Conservation (phyloP, 2,797 vertebrate species). For the Hypotaenidia okinawae region DNA sequence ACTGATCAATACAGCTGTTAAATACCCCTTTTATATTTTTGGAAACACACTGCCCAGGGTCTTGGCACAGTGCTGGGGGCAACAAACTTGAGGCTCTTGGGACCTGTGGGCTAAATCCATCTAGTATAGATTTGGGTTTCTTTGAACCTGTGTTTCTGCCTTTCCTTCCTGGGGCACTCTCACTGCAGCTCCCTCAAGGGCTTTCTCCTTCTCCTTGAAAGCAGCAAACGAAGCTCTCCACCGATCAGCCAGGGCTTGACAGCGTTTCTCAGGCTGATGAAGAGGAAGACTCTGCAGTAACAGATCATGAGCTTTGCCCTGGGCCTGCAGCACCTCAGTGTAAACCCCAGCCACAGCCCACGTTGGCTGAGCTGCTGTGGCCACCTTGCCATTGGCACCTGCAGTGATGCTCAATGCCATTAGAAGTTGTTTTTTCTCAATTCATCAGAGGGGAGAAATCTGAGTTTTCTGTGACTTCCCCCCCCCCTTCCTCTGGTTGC, state of each 20-base stretch:
- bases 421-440: background rate
- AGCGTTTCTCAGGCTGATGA: background rate
- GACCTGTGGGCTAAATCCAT: rapidly evolving
- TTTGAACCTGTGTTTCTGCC: background rate
- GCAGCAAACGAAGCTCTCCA: background rate
- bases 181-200: rapidly evolving
- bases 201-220: background rate
- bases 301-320: background rate
- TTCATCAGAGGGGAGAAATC: rapidly evolving
- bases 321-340: background rate
- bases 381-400: rapidly evolving
- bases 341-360: rapidly evolving
- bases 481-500: background rate
- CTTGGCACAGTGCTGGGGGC: background rate
- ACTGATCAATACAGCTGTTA: background rate
- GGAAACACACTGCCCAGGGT: background rate
- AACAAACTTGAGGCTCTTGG: rapidly evolving
- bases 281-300: background rate
- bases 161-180: background rate
- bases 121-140: background rate
- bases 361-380: rapidly evolving
- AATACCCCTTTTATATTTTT: rapidly evolving
- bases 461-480: background rate
- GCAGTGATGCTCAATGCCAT: background rate
- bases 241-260: background rate